Conservation (phyloP, 2,113 vertebrate genomes). For the Hymenochirus boettgeri region DNA sequence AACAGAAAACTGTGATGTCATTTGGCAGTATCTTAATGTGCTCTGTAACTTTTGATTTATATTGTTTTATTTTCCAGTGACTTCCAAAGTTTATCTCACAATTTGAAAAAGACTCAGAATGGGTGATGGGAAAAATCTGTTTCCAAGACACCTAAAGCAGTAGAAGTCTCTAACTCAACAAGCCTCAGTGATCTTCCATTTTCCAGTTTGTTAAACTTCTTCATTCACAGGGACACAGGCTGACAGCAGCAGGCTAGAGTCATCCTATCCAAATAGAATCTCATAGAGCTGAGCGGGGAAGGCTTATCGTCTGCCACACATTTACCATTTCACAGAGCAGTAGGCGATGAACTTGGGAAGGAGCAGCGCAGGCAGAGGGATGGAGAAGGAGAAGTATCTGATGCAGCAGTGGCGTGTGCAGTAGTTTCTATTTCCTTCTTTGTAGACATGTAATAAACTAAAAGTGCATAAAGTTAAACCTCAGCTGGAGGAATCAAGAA, state of each 20-base stretch:
- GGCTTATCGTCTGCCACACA: conserved; percentile 23
- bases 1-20: no score
- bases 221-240: conserved; percentile 3
- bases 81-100: conserved; percentile 36
- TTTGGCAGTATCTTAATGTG: background rate
- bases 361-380: conserved; percentile 5
- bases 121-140: conserved; percentile 8
- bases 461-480: no score
- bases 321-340: background rate
- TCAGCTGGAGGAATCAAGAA: no score
- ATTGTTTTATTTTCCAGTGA: background rate
- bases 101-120: conserved; percentile 27
- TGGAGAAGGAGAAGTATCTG: background rate
- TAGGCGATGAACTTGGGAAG: background rate
- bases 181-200: conserved; percentile 15
- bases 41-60: conserved; percentile 4
- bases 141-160: conserved; percentile 18
- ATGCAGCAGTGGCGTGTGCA: no score
- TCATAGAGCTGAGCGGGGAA: conserved; percentile 13
- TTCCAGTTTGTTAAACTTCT: conserved; percentile 23
- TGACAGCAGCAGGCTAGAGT: background rate
- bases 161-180: conserved; percentile 36
- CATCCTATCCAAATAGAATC: background rate
- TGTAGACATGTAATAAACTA: no score
- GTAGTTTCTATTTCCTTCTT: no score